Base-by-base conservation (phyloP, 2,888 invertebrate genomes). In the Hoplodrina ambigua region DNA sequence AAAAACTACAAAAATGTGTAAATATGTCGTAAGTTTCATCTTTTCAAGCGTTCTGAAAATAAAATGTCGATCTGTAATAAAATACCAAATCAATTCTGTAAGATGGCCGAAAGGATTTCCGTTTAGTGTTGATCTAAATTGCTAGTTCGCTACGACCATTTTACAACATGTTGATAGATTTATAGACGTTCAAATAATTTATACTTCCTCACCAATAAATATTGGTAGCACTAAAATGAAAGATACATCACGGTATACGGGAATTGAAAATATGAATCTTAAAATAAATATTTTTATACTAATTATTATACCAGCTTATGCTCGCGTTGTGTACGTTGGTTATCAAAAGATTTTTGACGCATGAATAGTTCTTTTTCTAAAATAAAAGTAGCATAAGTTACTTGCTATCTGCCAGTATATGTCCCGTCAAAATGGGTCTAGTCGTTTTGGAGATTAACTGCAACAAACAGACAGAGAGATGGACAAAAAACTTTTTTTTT, bases 121-220 rank as follows among this genome's bases (percentile, higher is more conserved):
- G 62, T 46, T 44, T 58, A 33, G 59, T 76, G 69, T 74, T 63
- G 68, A 60, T 68, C 33, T 55, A 53, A 56, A 64, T 55, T 44
- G 56, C n/a, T 77, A 52, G 63, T 62, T 37, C 41, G 53, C 65
- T 62, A 54, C 71, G 71, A 55, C 20, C 20, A 52, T 80, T 80
- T 80, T 63, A 76, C 62, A 66, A 70, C 71, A 25, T 54, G 65
- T 33, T 71, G 78, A 80, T 59, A 76, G 77, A 80, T 66, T 76
- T 71, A 76, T 76, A 50, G 72, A 66, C 69, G 58, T 75, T 62
- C 54, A 66, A 71, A 81, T 76, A 60, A 78, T 71, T 80, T 66
- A 66, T 71, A 63, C 33, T 71, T 80, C 77, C 72, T 54, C 30
- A 57, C 41, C 44, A 57, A 66, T 56, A 74, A 55, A 64, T 69